Evolutionary conservation across 2,888 invertebrate genomes (phyloP).

Genomic region (Pristionchus entomophagus): DNA sequence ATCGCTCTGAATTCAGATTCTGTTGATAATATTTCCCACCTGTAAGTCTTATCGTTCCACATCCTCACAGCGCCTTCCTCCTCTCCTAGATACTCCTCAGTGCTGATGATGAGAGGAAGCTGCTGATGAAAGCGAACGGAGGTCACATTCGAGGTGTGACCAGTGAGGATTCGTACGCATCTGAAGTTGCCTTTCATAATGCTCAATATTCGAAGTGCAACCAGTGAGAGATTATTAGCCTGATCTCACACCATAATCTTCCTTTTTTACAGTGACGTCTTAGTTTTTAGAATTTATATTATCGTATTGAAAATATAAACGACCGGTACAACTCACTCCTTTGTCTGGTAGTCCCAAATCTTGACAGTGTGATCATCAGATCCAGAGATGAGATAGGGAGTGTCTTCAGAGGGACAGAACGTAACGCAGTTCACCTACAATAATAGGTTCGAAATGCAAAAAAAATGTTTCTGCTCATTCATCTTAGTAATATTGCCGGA

Average conservation of each 20-base stretch:
- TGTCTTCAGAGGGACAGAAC: conserved; percentile 98
- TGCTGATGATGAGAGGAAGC: conserved; percentile 94
- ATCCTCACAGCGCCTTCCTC: conserved; percentile 91
- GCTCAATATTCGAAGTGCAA: too few species aligned
- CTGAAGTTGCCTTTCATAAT: too few species aligned
- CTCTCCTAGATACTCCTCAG: conserved; percentile 83
- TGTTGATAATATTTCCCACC: conserved; percentile 52
- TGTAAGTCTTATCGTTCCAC: conserved; percentile 98
- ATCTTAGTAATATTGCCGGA: too few species aligned
- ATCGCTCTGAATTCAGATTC: too few species aligned
- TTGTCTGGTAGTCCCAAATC: conserved; percentile 99
- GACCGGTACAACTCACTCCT: conserved; percentile 80
- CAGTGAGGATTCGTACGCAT: conserved; percentile 96
- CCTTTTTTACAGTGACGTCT: too few species aligned
- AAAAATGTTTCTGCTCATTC: neutral
- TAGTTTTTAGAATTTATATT: too few species aligned
- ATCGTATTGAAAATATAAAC: neutral
- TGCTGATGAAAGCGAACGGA: conserved; percentile 97
- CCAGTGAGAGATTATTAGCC: too few species aligned
- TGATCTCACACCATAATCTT: too few species aligned
- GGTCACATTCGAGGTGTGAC: conserved; percentile 94
- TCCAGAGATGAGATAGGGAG: conserved; percentile 97
- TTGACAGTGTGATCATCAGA: conserved; percentile 97
- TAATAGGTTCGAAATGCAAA: neutral
- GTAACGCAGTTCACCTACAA: conserved; percentile 91